Percentiles rank a stretch among this genome's conserved stretches.
Evolutionary conservation across 2,797 vertebrate genomes (phyloP).

Genomic region (Pelodytes ibericus): DNA sequence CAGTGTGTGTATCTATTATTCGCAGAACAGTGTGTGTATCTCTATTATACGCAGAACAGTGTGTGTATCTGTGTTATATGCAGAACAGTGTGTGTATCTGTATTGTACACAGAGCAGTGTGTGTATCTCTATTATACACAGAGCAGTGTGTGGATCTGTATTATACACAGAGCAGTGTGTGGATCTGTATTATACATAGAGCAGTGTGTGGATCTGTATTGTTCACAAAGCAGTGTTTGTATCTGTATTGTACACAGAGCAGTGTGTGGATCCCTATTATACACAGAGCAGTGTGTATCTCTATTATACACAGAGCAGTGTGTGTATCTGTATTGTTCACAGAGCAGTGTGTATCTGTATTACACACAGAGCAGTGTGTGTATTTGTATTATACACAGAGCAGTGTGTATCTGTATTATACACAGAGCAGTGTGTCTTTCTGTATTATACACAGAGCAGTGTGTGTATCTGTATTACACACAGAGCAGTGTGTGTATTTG

Average conservation of each 20-base stretch:
- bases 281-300: not conserved
- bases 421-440: not conserved
- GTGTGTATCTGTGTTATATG: constrained; percentile 3
- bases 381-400: not conserved
- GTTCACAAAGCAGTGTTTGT: not conserved
- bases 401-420: constrained; percentile 1
- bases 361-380: not conserved
- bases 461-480: constrained; percentile 11
- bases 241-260: not conserved
- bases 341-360: not conserved
- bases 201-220: not conserved
- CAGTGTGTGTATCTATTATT: not conserved
- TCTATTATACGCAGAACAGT: not conserved
- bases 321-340: constrained; percentile 6
- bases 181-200: not conserved
- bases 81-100: too few species aligned
- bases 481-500: constrained; percentile 10
- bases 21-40: not conserved
- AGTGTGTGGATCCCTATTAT: not conserved
- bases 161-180: not conserved
- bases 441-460: too few species aligned
- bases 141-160: not conserved
- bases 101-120: too few species aligned
- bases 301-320: not conserved
- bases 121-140: not conserved